A percentile compares a stretch with the other conserved stretches of the same genome.
phyloP scores from a whole-genome alignment of 1,140 invertebrate species.

The Bombus superbus region DNA sequence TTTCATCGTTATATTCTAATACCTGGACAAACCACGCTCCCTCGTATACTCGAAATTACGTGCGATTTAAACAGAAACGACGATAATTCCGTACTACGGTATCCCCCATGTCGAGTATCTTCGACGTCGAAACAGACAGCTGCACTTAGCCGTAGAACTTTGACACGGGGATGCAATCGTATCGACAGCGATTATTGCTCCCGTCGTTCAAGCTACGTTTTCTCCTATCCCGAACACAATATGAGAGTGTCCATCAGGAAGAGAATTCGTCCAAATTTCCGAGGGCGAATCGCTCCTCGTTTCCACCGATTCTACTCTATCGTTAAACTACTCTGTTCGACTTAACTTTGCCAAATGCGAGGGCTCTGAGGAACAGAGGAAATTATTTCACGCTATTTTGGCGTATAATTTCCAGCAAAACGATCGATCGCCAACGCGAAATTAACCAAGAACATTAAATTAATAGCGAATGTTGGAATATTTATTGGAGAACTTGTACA shows the following conservation, averaged over 20 bases:
- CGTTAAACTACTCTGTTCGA: not conserved
- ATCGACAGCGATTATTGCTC: constrained; percentile 52
- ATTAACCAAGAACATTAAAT: too few relatives aligned
- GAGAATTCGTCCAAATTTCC: constrained; percentile 46
- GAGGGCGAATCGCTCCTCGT: constrained; percentile 11
- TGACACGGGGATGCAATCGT: constrained; percentile 27
- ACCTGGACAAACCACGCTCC: too few relatives aligned
- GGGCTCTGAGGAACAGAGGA: not conserved
- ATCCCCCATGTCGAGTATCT: constrained; percentile 3
- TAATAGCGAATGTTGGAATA: too few relatives aligned
- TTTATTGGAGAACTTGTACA: too few relatives aligned
- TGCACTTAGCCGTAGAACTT: constrained; percentile 21
- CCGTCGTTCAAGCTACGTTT: constrained; percentile 57
- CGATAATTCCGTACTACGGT: constrained; percentile 1
- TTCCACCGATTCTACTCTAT: constrained; percentile 27
- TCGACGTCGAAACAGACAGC: constrained; percentile 42
- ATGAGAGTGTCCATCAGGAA: constrained; percentile 58
- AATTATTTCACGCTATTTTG: not conserved
- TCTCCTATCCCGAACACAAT: constrained; percentile 39
- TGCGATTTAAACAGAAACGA: not conserved
- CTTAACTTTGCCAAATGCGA: not conserved
- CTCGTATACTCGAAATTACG: not conserved
- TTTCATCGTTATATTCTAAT: too few relatives aligned
- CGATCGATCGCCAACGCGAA: too few relatives aligned
- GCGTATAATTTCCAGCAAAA: not conserved